Base-by-base conservation (phyloP, 2,797 vertebrate genomes). In the Spinibarbus caldwelli region DNA sequence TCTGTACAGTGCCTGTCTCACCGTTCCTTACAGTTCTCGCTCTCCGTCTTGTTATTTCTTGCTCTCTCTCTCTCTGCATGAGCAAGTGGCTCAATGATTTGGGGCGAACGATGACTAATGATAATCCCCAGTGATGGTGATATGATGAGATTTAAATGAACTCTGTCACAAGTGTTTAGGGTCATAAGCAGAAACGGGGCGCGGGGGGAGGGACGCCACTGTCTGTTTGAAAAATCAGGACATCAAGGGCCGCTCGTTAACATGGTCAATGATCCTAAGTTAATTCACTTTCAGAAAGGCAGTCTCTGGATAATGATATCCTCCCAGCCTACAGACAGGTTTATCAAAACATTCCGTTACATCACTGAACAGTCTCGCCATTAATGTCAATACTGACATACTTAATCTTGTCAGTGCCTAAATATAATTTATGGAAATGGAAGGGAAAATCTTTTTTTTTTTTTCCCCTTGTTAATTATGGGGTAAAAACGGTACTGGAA, bases 71-170 rank as follows among this genome's bases (percentile, higher is more conserved):
- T 83, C 70, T 29, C 70, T 57, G 62, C 75, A 85, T 66, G 79
- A 88, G 86, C 70, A 85, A 86, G 70, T 31, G 75, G 68, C 81
- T 71, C 80, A 83, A 86, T 83, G 79, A 83, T 83, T 43, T 68
- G 82, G 78, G 82, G 85, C 80, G 85, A 89, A 86, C 76, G 76
- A 85, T 85, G 85, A 86, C 82, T 77, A 85, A 88, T 82, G 87
- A 82, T 89, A 86, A 84, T 88, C 77, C 82, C 78, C 41, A 57
- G 59, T 87, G 83, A 89, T 89, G 84, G 81, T 86, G 78, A 84
- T 89, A 88, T 76, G 86, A 89, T 86, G 86, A 70, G 68, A 87
- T 86, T 85, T 86, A 86, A 89, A 89, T 87, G 49, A 87, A 84
- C 83, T 83, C 77, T 80, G 82, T 86, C 88, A 86, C 82, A 87